Conservation (phyloP, 35 echinoderm and acorn worm species). For the Ptychodera flava region DNA sequence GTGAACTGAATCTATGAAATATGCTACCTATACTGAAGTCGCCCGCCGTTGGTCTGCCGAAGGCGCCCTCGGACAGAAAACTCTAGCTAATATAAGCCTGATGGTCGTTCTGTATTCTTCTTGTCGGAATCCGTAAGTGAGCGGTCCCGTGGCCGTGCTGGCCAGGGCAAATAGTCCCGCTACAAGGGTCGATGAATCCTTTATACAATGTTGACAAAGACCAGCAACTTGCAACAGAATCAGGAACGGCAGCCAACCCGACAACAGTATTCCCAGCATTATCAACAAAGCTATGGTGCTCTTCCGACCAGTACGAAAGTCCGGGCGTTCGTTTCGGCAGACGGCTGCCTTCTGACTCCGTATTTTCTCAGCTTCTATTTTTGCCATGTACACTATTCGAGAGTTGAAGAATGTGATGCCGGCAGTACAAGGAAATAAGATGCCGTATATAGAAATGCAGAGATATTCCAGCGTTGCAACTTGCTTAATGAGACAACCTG, state of each 20-base stretch:
- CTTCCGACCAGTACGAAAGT: background rate
- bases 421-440: background rate
- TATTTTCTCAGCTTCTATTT: background rate
- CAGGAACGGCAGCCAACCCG: background rate
- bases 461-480: background rate
- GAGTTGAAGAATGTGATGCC: background rate
- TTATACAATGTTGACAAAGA: background rate
- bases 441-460: background rate
- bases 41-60: too few species aligned
- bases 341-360: background rate
- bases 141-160: background rate
- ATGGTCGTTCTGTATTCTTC: background rate
- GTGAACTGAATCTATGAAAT: too few species aligned
- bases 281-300: background rate
- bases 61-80: too few species aligned
- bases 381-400: background rate
- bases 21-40: too few species aligned
- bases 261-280: background rate
- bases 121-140: background rate
- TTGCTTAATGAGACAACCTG: background rate
- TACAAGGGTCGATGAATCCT: background rate
- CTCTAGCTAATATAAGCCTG: too few species aligned
- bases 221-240: background rate
- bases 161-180: background rate
- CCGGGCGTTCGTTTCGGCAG: background rate